Conservation (phyloP, 2,113 vertebrate species). For the Raphicerus campestris region DNA sequence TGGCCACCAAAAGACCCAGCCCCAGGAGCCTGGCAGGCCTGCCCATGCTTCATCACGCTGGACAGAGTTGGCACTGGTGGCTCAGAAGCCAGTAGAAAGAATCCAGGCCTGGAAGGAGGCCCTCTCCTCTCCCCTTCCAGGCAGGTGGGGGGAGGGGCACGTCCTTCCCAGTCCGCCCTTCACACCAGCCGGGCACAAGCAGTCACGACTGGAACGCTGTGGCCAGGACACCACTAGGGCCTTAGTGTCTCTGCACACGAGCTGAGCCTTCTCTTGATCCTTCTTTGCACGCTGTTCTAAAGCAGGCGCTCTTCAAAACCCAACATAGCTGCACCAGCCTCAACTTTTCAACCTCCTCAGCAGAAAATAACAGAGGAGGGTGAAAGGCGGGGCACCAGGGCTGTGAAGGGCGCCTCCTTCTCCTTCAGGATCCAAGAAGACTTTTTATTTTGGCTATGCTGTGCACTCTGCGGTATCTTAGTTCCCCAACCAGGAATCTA, state of each 20-base stretch:
- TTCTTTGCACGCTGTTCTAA: not conserved
- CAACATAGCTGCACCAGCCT: not conserved
- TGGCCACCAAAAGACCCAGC: not conserved
- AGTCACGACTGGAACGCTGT: rapidly evolving
- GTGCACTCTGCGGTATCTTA: not conserved
- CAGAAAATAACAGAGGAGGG: not conserved
- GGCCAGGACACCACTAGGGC: not conserved
- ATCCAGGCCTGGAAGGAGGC: not conserved
- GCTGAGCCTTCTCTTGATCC: not conserved
- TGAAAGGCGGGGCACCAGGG: too few relatives aligned
- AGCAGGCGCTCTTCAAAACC: not conserved
- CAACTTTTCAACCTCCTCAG: not conserved
- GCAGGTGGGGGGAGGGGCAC: not conserved
- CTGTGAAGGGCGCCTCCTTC: not conserved
- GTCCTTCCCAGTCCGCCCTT: not conserved
- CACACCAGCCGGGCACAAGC: not conserved
- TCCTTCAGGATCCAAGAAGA: not conserved
- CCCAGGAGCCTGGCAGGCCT: not conserved
- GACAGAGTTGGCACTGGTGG: not conserved
- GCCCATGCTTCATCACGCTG: not conserved
- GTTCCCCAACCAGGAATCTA: not conserved
- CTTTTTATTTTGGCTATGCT: not conserved
- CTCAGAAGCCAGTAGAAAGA: not conserved
- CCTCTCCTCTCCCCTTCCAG: not conserved
- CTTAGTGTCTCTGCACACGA: too few relatives aligned